Percentiles rank a stretch among this genome's conserved stretches.
These are phyloP conservation scores for Mythimna albipuncta DNA, from an alignment of 2,888 invertebrate genomes.

Conservation along the genomic window DNA sequence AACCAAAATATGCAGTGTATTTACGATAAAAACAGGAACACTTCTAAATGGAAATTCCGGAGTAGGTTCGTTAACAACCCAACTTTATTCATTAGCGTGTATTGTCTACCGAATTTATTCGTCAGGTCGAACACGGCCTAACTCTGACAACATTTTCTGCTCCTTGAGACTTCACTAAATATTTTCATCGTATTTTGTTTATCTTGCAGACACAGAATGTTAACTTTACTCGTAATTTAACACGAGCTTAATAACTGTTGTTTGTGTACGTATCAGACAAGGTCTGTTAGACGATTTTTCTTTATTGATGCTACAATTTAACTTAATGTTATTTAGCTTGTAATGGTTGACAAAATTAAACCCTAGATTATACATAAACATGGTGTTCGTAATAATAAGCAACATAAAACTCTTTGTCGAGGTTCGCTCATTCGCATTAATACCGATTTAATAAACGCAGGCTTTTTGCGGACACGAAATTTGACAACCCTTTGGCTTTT, in stretches of 20 bases:
- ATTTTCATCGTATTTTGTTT: slow-evolving; percentile 85
- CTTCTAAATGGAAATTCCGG: slow-evolving; percentile 84
- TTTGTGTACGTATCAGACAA: slow-evolving; percentile 63
- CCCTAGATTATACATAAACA: slow-evolving; percentile 21
- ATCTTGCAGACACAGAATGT: slow-evolving; percentile 79
- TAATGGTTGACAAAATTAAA: slow-evolving; percentile 4
- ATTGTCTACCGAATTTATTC: slow-evolving; percentile 88
- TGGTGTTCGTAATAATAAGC: slow-evolving; percentile 19
- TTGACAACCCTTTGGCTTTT: slow-evolving; percentile 41
- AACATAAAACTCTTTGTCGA: slow-evolving; percentile 25
- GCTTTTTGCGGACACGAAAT: slow-evolving; percentile 44
- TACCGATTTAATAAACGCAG: slow-evolving; percentile 49
- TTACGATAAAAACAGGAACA: slow-evolving; percentile 81
- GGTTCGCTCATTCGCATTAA: slow-evolving; percentile 43
- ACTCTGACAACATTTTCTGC: slow-evolving; percentile 78
- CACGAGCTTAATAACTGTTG: slow-evolving; percentile 72
- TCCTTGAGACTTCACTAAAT: slow-evolving; percentile 79
- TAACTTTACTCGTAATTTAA: slow-evolving; percentile 79
- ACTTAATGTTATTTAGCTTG: slow-evolving; percentile 13
- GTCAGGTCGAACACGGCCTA: slow-evolving; percentile 82
- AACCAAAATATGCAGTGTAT: slow-evolving; percentile 78
- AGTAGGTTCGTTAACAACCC: slow-evolving; percentile 87
- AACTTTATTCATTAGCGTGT: slow-evolving; percentile 90
- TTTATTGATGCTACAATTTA: slow-evolving; percentile 53
- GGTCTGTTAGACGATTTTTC: slow-evolving; percentile 39